phyloP scores from a whole-genome alignment of 2,113 vertebrate species.

The Zosterops hypoxanthus region DNA sequence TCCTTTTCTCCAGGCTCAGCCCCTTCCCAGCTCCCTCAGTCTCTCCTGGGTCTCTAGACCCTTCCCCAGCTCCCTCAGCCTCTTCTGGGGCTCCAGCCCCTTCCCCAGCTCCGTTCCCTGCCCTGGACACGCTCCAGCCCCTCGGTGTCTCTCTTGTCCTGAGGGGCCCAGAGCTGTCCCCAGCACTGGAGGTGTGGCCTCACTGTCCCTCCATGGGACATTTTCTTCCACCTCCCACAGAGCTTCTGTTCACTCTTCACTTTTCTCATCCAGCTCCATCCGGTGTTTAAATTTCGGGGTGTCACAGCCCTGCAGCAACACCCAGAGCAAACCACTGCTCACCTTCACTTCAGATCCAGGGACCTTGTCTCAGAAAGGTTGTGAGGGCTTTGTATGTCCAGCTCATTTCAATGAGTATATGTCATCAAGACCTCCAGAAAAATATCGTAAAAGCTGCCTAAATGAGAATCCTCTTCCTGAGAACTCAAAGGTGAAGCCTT shows the following conservation, averaged over 20 bases:
- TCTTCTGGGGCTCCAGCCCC: neutral
- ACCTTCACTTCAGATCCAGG: neutral
- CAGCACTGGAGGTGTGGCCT: neutral
- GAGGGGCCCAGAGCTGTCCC: neutral
- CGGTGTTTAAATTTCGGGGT: neutral
- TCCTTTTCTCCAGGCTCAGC: neutral
- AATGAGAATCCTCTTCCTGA: neutral
- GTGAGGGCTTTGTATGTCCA: neutral
- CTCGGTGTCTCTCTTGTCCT: neutral
- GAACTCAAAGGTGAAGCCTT: neutral
- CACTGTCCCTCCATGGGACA: rapidly evolving
- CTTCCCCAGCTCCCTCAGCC: neutral
- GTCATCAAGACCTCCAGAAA: neutral
- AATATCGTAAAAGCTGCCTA: neutral
- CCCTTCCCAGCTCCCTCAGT: neutral
- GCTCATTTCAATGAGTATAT: neutral
- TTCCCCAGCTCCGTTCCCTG: neutral
- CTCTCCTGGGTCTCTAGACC: neutral
- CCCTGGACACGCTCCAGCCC: neutral
- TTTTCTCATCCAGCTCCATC: neutral
- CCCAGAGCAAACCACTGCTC: neutral
- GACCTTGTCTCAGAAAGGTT: neutral
- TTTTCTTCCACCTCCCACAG: neutral
- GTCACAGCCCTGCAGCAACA: neutral
- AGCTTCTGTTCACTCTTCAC: neutral